Evolutionary conservation across 2,888 invertebrate genomes (phyloP), one percentile per base, ranked within the genome.

Genomic region (Drosophila infuscata): DNA sequence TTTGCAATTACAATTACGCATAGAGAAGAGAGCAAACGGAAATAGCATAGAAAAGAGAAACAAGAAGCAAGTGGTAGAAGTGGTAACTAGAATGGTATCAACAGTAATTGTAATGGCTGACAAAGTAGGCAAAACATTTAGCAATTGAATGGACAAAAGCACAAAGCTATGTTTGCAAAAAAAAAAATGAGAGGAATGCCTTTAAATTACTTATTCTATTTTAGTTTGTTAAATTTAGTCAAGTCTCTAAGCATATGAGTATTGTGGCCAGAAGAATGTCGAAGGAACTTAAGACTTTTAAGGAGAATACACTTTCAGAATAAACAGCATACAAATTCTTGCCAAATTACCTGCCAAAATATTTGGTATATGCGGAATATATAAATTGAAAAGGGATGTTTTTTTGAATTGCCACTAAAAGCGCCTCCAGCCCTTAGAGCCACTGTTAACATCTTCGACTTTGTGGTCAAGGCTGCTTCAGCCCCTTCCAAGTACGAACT

Each of bases 1-100:
- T 79, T 74, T 72, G 87, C 81, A 88, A 85, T 85, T 85, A 88
- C 89, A 85, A 88, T 83, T 86, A 83, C 87, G 89, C 76, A 83
- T 49, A 66, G 66, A 67, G 68, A 67, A 54, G 63, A 70, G 62
- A 54, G 60, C 58, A 56, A 52, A 67, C 77, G 76, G 77, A 76
- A 77, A 67, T 72, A 60, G 32, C 52, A 60, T 29, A 58, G 64
- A 59, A 57, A 64, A 62, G 62, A 29, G 52, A 58, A 38, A n/a
- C 5, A n/a, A n/a, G 29, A 56, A 38, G 49, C 59, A 66, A 74
- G 69, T 66, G 69, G 54, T 20, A 38, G 25, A 43, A 59, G 61
- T 70, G 63, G 59, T 64, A 59, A 61, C 65, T 69, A 64, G 57
- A 69, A 68, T 64, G 64, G 46, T 56, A 54, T 33, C 38, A 58